Evolutionary conservation across 1,140 invertebrate genomes (phyloP), one percentile per base, ranked within the genome.

Genomic region (Drosophila eugracilis): DNA sequence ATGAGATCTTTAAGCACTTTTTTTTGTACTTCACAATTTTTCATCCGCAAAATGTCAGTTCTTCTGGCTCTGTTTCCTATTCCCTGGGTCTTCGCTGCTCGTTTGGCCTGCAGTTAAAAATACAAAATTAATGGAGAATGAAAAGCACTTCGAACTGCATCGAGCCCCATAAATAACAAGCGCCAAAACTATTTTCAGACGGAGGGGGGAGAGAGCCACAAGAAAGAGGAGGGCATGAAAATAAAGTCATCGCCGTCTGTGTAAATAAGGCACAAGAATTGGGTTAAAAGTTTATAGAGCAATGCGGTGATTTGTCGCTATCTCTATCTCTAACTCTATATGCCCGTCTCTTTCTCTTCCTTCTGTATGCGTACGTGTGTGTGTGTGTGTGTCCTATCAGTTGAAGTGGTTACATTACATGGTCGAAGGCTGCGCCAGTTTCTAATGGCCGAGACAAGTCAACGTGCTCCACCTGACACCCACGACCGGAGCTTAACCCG

Each of bases 221-320:
- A 58, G 53, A 21, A 44, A 57, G 42, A 22, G 32, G 36, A 30
- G 15, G 14, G 58, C 21, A 53, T 42, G 36, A 75, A 70, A 81
- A 83, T 78, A 84, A 84, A 72, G 78, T 63, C 59, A 54, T 72
- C 47, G 65, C 80, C 74, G 76, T 79, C 76, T 85, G 58, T 83
- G 76, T 85, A 85, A 84, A 84, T 84, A 84, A 85, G 81, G 80
- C 80, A 78, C 65, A 75, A 72, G 72, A 85, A 85, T 85, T 85
- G 62, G 80, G 80, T 85, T 85, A 85, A 85, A 85, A 85, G 80
- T 85, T 85, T 86, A 85, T 85, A 86, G 81, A 85, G 81, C 76
- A 84, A 80, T 80, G 80, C 80, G 75, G 80, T 72, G 80, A 84
- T 84, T 84, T 79, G 65, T 80, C 74, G 62, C 57, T 54, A 63